Percentiles rank a stretch among this genome's conserved stretches.
Evolutionary conservation across 1,140 invertebrate genomes (phyloP).

Genomic region (Cardiocondyla obscurior): DNA sequence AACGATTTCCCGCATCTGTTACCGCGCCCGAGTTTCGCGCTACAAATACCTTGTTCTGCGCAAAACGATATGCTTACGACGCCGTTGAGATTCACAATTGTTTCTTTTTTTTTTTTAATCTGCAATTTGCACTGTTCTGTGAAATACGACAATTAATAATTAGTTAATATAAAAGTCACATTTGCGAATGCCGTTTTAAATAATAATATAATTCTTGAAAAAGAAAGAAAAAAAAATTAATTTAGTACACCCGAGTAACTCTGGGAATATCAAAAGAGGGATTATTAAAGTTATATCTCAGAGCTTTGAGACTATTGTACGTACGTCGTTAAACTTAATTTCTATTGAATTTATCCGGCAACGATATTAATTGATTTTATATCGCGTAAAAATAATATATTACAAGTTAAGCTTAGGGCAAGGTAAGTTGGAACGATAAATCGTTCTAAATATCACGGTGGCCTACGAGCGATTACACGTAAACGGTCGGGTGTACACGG

Average conservation of each 20-base stretch:
- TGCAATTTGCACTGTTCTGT: background rate
- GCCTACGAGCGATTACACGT: slow-evolving; percentile 37
- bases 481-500: slow-evolving; percentile 38
- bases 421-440: slow-evolving; percentile 77
- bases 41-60: background rate
- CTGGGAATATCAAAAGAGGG: background rate
- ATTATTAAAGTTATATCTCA: background rate
- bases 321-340: slow-evolving; percentile 5
- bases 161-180: background rate
- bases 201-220: background rate
- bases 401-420: background rate
- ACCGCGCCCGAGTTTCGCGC: background rate
- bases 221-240: background rate
- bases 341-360: background rate
- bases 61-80: slow-evolving; percentile 1
- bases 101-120: background rate
- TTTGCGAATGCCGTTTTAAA: background rate
- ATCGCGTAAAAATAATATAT: background rate
- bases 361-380: background rate
- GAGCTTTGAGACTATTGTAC: background rate
- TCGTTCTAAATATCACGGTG: slow-evolving; percentile 73
- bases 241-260: background rate
- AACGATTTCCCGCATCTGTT: slow-evolving; percentile 63
- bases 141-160: background rate
- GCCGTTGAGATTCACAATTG: background rate